Percentiles rank a stretch among this genome's conserved stretches.
Conservation (phyloP, 1,140 invertebrate species). For the Drosophila pseudoobscura region DNA sequence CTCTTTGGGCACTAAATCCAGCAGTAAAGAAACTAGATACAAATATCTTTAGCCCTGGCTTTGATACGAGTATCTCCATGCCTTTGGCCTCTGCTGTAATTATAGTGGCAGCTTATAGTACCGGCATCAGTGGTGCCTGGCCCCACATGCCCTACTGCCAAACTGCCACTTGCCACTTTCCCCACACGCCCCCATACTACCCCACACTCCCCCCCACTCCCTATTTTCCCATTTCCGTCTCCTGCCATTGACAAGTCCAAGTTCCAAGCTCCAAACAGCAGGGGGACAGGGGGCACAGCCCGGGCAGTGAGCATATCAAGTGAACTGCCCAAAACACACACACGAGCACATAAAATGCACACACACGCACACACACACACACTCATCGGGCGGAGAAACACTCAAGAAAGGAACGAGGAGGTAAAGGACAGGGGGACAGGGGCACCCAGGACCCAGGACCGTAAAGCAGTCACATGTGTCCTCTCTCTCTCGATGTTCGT, state of each 20-base stretch:
- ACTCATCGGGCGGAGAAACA: background rate
- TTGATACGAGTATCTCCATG: conserved; percentile 11
- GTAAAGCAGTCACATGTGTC: conserved; percentile 70
- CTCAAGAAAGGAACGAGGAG: background rate
- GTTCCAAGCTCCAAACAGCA: conserved; percentile 43
- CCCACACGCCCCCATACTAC: background rate
- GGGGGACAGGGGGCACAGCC: background rate
- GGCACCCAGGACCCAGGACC: conserved; percentile 7
- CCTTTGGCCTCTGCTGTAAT: conserved; percentile 67
- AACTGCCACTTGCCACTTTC: background rate
- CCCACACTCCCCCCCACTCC: background rate
- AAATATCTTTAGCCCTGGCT: conserved; percentile 63
- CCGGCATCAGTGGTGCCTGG: conserved; percentile 15
- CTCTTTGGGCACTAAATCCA: conserved; percentile 54
- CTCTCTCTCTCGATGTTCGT: conserved; percentile 58
- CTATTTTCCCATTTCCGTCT: conserved; percentile 15
- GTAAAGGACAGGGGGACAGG: background rate
- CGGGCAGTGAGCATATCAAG: conserved; percentile 58
- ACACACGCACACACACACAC: conserved; percentile 4
- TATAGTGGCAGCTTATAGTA: conserved; percentile 66
- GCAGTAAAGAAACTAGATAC: conserved; percentile 71
- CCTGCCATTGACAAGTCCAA: conserved; percentile 75
- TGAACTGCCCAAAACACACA: conserved; percentile 64
- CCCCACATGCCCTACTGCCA: background rate
- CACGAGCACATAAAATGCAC: conserved; percentile 44